phyloP scores from a whole-genome alignment of 2,113 vertebrate genomes.

The Alectura lathami region DNA sequence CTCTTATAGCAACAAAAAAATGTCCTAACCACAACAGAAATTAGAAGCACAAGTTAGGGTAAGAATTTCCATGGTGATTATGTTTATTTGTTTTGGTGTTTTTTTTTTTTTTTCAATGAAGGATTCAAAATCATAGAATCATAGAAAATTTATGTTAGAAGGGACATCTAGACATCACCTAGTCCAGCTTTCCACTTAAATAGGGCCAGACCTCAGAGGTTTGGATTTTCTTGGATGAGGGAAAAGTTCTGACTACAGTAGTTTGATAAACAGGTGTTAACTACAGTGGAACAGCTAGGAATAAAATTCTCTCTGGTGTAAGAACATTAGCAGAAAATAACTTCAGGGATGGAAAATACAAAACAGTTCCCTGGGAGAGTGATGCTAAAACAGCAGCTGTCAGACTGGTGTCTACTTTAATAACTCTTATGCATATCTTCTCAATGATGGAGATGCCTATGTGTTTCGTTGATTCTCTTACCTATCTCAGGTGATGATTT shows the following conservation, averaged over 20 bases:
- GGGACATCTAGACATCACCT: not conserved
- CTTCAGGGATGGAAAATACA: not conserved
- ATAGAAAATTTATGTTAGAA: not conserved
- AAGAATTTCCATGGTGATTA: not conserved
- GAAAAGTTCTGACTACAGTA: not conserved
- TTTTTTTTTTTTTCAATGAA: not conserved
- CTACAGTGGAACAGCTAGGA: not conserved
- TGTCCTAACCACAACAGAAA: not conserved
- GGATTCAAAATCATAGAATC: not conserved
- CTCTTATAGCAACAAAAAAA: not conserved
- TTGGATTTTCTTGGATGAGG: not conserved
- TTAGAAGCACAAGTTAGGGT: not conserved
- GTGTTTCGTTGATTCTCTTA: not conserved
- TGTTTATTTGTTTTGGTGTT: too few species aligned
- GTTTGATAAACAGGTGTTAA: not conserved
- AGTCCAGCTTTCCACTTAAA: not conserved
- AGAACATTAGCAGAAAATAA: not conserved
- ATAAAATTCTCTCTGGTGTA: not conserved
- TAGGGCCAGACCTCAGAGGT: not conserved
- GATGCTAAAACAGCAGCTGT: not conserved
- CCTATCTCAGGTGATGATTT: not conserved
- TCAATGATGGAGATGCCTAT: not conserved
- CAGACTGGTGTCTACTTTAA: not conserved
- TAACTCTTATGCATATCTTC: not conserved
- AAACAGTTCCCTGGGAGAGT: not conserved